Base-by-base conservation (phyloP, 1,140 invertebrate species). In the Acromyrmex echinatior region DNA sequence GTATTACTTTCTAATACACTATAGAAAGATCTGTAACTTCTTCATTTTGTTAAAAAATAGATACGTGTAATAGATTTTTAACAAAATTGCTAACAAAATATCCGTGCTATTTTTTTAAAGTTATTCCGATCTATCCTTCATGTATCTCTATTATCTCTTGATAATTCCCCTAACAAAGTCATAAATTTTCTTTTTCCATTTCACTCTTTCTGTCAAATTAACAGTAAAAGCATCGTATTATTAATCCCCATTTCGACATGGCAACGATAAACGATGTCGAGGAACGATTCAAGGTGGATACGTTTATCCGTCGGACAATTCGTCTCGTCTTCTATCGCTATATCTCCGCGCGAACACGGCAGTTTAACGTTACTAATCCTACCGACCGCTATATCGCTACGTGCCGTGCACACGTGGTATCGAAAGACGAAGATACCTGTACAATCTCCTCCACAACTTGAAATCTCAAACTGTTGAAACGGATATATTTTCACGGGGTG, bases 401-500 rank as follows among this genome's bases (percentile, higher is more conserved):
- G 74, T 35, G 31, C 84, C 77, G 70, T 78, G 70, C 45, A 56
- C 78, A 65, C 65, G 63, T 58, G 51, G 12, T 18, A 18, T 16
- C 18, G 56, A n/a, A 35, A 35, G 56, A 25, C 35, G n/a, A 9
- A 14, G 68, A 76, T 49, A 84, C 68, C 68, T 84, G 80, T 25
- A 70, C 7, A 60, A 65, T 78, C 25, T 45, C 39, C 60, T 35
- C n/a, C 53, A 49, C 65, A 31, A 39, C 77, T 51, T 87, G 91
- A 93, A 93, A 91, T 93, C 63, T 92, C 92, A 82, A 92, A 93
- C 91, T 93, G 71, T 90, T 94, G 95, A 95, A 95, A 95, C 95
- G 95, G 95, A 95, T 95, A 95, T 95, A 95, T 95, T 95, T 95
- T 95, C 94, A 94, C 91, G 88, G 77, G 93, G 93, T 95, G 95